Conservation (phyloP, 2,888 invertebrate genomes). For the Cheilosia urbana region DNA sequence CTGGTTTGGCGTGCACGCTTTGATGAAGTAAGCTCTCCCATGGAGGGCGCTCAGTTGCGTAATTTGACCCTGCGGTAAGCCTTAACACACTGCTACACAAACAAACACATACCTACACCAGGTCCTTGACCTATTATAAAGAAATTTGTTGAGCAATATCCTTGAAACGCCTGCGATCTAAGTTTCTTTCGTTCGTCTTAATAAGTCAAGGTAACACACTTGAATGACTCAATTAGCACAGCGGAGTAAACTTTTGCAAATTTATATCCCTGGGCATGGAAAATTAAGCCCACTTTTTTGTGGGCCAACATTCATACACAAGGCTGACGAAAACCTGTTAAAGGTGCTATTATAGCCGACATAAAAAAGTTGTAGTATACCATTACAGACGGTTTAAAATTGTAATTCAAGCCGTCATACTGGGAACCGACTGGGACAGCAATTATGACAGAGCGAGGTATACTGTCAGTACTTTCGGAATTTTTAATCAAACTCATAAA, state of each 20-base stretch:
- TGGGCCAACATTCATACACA: not conserved
- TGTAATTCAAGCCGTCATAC: conserved; percentile 17
- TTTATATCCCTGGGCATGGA: not conserved
- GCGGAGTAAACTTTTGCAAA: conserved; percentile 11
- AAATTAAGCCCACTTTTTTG: conserved; percentile 29
- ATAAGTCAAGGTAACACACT: not conserved
- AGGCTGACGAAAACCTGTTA: conserved; percentile 7
- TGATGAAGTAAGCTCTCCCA: conserved; percentile 1
- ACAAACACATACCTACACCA: too few relatives aligned
- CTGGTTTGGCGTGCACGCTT: conserved; percentile 32
- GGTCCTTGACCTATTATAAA: too few relatives aligned
- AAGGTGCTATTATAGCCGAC: conserved; percentile 23
- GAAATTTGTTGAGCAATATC: not conserved
- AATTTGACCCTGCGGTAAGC: too few relatives aligned
- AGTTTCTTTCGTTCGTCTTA: not conserved
- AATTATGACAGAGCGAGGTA: conserved; percentile 31
- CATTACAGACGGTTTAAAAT: conserved; percentile 8
- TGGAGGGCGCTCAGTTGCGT: too few relatives aligned
- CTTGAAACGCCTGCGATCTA: conserved; percentile 8
- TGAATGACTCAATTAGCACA: conserved; percentile 36
- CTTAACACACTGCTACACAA: too few relatives aligned
- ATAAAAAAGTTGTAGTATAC: conserved; percentile 28
- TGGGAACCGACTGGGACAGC: not conserved
- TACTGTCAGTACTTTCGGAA: conserved; percentile 22
- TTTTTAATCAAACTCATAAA: conserved; percentile 62